Evolutionary conservation across 2,113 vertebrate species (phyloP).

Genomic region (Hypomesus transpacificus): DNA sequence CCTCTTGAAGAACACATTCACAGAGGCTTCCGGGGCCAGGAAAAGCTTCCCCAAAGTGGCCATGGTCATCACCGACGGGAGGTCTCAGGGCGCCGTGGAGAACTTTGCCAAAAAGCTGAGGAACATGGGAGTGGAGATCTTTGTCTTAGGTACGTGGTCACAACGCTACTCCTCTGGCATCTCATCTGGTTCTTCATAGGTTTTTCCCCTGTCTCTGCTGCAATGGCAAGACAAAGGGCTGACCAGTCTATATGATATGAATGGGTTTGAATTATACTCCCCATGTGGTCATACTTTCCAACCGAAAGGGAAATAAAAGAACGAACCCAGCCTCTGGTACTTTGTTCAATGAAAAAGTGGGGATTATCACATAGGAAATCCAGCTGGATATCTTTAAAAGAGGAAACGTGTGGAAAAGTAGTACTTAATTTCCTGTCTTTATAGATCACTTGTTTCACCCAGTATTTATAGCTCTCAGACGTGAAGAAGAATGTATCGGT

Average conservation of each 20-base stretch:
- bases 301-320: slow-evolving; percentile 24
- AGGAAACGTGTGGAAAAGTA: slow-evolving; percentile 42
- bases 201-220: neutral
- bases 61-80: slow-evolving; percentile 88
- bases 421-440: slow-evolving; percentile 28
- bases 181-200: neutral
- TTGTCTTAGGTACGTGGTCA: slow-evolving; percentile 82
- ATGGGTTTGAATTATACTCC: slow-evolving; percentile 31
- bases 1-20: slow-evolving; percentile 80
- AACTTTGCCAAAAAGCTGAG: slow-evolving; percentile 80
- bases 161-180: neutral
- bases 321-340: neutral
- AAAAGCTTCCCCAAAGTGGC: slow-evolving; percentile 88
- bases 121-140: slow-evolving; percentile 88
- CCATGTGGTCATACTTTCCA: slow-evolving; percentile 51
- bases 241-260: slow-evolving; percentile 7
- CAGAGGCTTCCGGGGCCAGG: slow-evolving; percentile 81
- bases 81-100: slow-evolving; percentile 86
- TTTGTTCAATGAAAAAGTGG: slow-evolving; percentile 14
- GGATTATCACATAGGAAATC: slow-evolving; percentile 9
- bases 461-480: slow-evolving; percentile 26
- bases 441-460: slow-evolving; percentile 32
- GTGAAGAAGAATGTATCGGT: slow-evolving; percentile 9
- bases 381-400: slow-evolving; percentile 35
- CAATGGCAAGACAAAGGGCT: neutral